Percentiles rank a stretch among this genome's conserved stretches.
phyloP scores from a whole-genome alignment of 2,797 vertebrate genomes.

The Amazona ochrocephala region DNA sequence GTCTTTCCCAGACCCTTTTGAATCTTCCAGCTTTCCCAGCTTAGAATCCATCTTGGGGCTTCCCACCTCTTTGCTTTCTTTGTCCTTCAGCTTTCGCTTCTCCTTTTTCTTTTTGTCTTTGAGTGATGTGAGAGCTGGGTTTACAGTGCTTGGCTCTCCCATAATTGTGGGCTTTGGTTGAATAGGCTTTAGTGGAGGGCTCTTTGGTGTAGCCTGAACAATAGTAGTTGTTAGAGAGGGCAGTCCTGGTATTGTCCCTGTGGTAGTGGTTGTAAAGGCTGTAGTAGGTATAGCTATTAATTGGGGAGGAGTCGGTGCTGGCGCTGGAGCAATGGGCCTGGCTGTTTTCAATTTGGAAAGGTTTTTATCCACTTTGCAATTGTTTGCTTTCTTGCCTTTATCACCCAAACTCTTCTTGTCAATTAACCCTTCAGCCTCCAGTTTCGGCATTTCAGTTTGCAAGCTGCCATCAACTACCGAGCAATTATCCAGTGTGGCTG shows the following conservation, averaged over 20 bases:
- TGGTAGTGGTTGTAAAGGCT: constrained; percentile 83
- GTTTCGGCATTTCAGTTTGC: constrained; percentile 93
- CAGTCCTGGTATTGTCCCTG: constrained; percentile 84
- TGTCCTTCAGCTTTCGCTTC: constrained; percentile 93
- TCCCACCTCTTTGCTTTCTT: constrained; percentile 88
- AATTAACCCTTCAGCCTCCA: constrained; percentile 94
- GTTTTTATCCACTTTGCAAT: constrained; percentile 91
- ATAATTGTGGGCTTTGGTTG: constrained; percentile 96
- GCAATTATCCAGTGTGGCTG: constrained; percentile 90
- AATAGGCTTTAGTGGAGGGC: constrained; percentile 93
- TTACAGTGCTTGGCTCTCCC: constrained; percentile 90
- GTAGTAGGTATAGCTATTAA: constrained; percentile 94
- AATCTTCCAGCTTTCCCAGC: constrained; percentile 83
- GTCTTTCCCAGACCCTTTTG: constrained; percentile 85
- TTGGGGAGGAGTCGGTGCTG: constrained; percentile 91
- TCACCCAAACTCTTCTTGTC: constrained; percentile 88
- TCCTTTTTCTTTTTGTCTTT: constrained; percentile 97
- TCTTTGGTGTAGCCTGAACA: constrained; percentile 91
- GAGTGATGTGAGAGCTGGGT: constrained; percentile 86
- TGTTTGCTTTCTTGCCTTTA: constrained; percentile 87
- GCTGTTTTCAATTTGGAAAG: constrained; percentile 92
- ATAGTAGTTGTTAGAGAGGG: constrained; percentile 87
- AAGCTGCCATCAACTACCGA: constrained; percentile 86
- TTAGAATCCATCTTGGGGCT: constrained; percentile 86
- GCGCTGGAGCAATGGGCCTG: constrained; percentile 90